Conservation (phyloP, 2,113 vertebrate species). For the Lycaon pictus region DNA sequence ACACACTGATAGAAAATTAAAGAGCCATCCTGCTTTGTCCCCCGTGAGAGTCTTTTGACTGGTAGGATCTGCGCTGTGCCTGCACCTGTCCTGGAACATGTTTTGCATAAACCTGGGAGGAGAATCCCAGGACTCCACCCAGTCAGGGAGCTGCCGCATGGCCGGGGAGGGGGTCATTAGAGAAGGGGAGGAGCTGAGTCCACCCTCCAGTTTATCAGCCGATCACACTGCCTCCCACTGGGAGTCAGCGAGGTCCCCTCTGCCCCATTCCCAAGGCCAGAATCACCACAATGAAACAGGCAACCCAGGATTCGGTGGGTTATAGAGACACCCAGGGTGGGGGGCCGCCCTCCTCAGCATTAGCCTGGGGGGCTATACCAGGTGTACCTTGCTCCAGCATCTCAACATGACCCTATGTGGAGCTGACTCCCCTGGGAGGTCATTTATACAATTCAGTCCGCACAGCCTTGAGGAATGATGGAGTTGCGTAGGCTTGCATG, state of each 20-base stretch:
- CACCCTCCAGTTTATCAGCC: fast-evolving
- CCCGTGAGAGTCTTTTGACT: neutral
- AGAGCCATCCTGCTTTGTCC: neutral
- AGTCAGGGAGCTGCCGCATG: neutral
- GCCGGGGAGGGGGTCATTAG: neutral
- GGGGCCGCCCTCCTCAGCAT: neutral
- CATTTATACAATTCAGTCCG: too few species aligned
- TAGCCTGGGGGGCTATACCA: neutral
- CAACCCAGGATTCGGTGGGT: neutral
- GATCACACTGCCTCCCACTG: neutral
- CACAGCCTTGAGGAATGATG: neutral
- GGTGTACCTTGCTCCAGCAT: fast-evolving
- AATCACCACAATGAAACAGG: neutral
- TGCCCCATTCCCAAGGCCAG: neutral
- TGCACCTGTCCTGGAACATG: neutral
- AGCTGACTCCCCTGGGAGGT: neutral
- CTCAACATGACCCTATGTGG: neutral
- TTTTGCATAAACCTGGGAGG: neutral
- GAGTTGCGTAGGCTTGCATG: neutral
- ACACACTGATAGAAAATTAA: neutral
- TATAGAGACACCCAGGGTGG: neutral
- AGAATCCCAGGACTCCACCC: neutral
- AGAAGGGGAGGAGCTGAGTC: neutral
- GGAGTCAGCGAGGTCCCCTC: neutral
- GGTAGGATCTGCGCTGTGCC: neutral